A percentile compares a stretch with the other conserved stretches of the same genome.
phyloP scores from a whole-genome alignment of 2,113 vertebrate genomes.

The Festucalex cinctus region DNA sequence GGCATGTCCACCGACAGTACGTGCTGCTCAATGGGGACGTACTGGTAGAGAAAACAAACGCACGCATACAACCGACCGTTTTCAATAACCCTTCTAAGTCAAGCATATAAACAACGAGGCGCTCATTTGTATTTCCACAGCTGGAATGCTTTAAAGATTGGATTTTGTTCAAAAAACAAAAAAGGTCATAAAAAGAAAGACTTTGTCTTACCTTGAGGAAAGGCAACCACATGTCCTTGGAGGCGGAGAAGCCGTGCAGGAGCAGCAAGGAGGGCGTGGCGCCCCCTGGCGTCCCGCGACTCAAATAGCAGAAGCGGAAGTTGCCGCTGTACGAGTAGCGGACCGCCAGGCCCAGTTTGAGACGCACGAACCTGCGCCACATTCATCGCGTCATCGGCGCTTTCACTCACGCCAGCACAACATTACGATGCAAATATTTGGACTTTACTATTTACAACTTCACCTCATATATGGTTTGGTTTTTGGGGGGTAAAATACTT shows the following conservation, averaged over 20 bases:
- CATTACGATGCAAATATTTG: neutral
- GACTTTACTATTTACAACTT: neutral
- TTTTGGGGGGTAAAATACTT: no score
- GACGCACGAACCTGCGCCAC: slow-evolving; percentile 87
- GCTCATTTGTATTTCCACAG: no score
- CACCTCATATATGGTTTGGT: no score
- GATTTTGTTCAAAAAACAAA: neutral
- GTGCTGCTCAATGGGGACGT: slow-evolving; percentile 82
- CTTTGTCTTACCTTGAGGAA: slow-evolving; percentile 77
- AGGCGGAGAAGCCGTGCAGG: slow-evolving; percentile 90
- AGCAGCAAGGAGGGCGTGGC: slow-evolving; percentile 81
- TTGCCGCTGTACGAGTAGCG: slow-evolving; percentile 68
- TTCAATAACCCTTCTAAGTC: no score
- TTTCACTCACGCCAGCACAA: no score
- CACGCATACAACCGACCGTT: neutral
- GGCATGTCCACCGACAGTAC: slow-evolving; percentile 94
- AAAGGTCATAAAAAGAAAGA: neutral
- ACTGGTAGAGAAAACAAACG: slow-evolving; percentile 62
- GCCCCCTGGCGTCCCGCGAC: slow-evolving; percentile 78
- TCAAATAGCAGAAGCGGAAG: slow-evolving; percentile 89
- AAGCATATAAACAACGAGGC: no score
- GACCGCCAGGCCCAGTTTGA: slow-evolving; percentile 81
- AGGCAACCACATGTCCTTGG: slow-evolving; percentile 87
- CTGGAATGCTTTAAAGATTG: no score
- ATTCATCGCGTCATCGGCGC: no score